Evolutionary conservation across 2,888 invertebrate genomes (phyloP).

Genomic region (Diaphora mendica): DNA sequence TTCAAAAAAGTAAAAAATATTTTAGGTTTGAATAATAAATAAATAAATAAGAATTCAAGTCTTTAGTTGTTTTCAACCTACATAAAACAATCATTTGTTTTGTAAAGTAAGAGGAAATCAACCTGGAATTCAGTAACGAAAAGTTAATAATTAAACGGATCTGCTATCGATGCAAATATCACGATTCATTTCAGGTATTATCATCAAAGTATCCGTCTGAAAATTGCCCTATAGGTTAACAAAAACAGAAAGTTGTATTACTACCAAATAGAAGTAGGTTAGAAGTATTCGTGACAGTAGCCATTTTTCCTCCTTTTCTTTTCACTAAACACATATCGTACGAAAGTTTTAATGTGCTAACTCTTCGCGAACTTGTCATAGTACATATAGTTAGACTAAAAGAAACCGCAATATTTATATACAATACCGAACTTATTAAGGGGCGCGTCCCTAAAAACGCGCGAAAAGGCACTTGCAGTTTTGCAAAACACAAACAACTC

Average conservation of each 20-base stretch:
- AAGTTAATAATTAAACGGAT: not conserved
- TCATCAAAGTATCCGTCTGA: not conserved
- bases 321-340: not conserved
- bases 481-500: no score
- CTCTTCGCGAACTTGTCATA: not conserved
- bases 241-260: not conserved
- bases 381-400: not conserved
- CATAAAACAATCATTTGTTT: not conserved
- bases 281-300: constrained; percentile 1
- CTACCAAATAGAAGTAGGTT: not conserved
- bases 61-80: no score
- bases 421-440: not conserved
- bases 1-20: no score
- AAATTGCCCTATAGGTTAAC: not conserved
- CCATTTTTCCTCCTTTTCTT: not conserved
- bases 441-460: no score
- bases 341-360: not conserved
- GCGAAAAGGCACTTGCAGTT: no score
- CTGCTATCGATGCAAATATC: not conserved
- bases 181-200: not conserved
- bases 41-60: no score
- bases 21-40: no score
- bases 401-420: not conserved
- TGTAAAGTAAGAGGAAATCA: not conserved
- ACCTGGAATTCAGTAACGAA: not conserved